Evolutionary conservation across 1,140 invertebrate species (phyloP).

Genomic region (Homarus americanus): DNA sequence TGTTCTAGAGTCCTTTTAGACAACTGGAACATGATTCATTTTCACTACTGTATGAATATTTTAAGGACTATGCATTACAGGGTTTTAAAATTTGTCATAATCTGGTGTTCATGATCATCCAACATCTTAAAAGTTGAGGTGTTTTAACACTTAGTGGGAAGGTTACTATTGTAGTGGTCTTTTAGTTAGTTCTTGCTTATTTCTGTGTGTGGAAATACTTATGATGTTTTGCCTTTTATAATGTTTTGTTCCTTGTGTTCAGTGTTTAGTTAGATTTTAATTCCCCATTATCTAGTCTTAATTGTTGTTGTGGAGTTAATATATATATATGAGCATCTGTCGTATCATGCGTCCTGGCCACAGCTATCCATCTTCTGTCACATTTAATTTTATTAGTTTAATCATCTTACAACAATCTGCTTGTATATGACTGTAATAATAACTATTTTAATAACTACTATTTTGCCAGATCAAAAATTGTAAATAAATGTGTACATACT

Average conservation of each 20-base stretch:
- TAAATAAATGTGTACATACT: constrained; percentile 60
- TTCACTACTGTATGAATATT: no score
- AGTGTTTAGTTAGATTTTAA: neutral
- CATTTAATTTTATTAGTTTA: constrained; percentile 39
- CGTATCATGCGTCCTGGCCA: neutral
- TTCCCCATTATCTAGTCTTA: neutral
- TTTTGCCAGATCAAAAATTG: constrained; percentile 68
- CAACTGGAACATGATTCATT: neutral
- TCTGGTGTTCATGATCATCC: neutral
- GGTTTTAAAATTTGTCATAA: neutral
- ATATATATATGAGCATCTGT: neutral
- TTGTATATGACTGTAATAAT: constrained; percentile 58
- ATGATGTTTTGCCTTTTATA: no score
- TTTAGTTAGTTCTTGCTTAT: neutral
- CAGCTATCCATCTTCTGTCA: constrained; percentile 25
- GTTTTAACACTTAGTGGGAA: no score
- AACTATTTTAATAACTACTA: constrained; percentile 67
- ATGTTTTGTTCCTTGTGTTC: no score
- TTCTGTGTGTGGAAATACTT: neutral
- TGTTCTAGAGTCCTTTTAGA: neutral
- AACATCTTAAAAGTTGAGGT: no score
- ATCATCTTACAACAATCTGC: constrained; percentile 53
- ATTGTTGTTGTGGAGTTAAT: neutral
- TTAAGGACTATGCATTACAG: no score
- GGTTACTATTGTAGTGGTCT: no score